phyloP scores from a whole-genome alignment of 2,113 vertebrate genomes.

The Onychostruthus taczanowskii region DNA sequence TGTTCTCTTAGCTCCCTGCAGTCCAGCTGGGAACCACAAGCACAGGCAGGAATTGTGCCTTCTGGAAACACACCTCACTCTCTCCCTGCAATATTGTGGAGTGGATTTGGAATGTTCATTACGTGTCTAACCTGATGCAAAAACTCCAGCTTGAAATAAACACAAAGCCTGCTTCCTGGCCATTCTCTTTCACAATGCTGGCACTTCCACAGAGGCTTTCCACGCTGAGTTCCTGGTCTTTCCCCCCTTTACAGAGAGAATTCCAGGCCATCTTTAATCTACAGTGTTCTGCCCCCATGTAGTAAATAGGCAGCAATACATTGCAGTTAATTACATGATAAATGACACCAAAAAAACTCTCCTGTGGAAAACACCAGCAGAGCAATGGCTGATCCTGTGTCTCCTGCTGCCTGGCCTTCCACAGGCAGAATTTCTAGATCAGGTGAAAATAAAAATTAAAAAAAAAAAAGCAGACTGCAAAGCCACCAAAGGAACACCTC shows the following conservation, averaged over 20 bases:
- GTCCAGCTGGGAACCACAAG: background rate
- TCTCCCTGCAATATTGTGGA: background rate
- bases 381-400: background rate
- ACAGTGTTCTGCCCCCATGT: fast-evolving
- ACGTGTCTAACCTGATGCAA: background rate
- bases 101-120: background rate
- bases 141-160: background rate
- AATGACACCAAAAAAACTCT: background rate
- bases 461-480: background rate
- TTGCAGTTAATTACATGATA: background rate
- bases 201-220: background rate
- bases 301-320: background rate
- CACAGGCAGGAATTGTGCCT: background rate
- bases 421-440: background rate
- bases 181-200: background rate
- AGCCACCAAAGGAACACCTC: background rate
- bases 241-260: background rate
- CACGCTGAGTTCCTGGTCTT: background rate
- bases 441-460: background rate
- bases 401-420: background rate
- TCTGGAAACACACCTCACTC: no score
- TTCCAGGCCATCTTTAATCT: background rate
- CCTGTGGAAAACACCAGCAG: background rate
- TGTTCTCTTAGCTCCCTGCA: background rate
- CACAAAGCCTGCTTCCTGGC: fast-evolving